phyloP scores from a whole-genome alignment of 2,797 vertebrate species.

The Dendrocincla tyrannina region DNA sequence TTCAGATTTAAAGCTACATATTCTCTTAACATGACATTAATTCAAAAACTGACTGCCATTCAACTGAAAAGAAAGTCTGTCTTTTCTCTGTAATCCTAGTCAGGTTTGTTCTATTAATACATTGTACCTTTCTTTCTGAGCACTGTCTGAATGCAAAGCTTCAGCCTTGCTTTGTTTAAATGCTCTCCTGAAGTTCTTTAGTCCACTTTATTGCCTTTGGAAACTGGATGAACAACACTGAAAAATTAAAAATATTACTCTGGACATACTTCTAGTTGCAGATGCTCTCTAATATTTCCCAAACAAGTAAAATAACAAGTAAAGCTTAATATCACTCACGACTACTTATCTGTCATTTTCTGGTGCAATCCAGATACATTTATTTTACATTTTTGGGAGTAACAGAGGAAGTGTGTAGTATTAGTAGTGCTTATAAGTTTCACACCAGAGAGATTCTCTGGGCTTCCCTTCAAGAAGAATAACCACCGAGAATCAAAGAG shows the following conservation, averaged over 20 bases:
- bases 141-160: not conserved
- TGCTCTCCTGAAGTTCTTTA: not conserved
- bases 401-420: not conserved
- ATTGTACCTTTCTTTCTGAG: not conserved
- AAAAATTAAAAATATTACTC: not conserved
- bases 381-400: not conserved
- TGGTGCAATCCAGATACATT: not conserved
- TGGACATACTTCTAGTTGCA: not conserved
- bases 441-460: not conserved
- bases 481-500: not conserved
- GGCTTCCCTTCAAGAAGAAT: not conserved
- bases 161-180: not conserved
- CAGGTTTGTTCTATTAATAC: not conserved
- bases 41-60: not conserved
- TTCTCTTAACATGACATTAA: conserved; percentile 18
- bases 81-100: not conserved
- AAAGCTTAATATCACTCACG: not conserved
- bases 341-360: not conserved
- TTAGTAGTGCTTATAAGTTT: not conserved
- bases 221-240: not conserved
- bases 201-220: not conserved
- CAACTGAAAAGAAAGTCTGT: not conserved
- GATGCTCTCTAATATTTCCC: not conserved
- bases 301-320: not conserved
- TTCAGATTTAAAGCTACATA: conserved; percentile 15